Evolutionary conservation across 2,797 vertebrate species (phyloP).

Genomic region (Schizothorax lantsangensis): DNA sequence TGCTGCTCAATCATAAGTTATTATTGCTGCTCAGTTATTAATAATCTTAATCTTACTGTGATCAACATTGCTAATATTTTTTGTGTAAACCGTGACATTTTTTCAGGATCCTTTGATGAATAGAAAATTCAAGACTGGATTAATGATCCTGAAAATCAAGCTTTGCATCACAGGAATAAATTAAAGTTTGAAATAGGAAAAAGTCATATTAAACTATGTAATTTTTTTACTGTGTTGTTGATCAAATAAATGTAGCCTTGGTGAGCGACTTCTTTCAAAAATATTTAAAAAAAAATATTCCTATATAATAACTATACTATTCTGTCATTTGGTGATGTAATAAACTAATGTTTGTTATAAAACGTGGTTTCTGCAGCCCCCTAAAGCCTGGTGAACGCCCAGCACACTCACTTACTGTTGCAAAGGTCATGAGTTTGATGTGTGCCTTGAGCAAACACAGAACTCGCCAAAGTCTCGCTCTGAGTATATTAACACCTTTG

Average conservation of each 20-base stretch:
- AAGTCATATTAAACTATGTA: too few species aligned
- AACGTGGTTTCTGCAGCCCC: background rate
- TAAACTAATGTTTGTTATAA: too few species aligned
- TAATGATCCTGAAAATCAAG: background rate
- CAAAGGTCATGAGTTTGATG: background rate
- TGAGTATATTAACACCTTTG: background rate
- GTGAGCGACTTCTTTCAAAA: background rate
- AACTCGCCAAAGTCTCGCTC: background rate
- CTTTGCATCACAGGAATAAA: background rate
- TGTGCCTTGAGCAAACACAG: background rate
- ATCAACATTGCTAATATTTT: too few species aligned
- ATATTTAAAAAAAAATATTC: background rate
- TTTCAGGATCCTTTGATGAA: background rate
- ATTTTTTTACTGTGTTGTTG: background rate
- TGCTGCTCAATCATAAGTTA: background rate
- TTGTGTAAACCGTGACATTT: background rate
- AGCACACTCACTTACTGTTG: constrained; percentile 12
- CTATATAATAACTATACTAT: too few species aligned
- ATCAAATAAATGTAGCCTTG: background rate
- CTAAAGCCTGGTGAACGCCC: background rate
- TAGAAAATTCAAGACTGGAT: background rate
- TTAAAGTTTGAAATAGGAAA: background rate
- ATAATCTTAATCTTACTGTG: background rate
- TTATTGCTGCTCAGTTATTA: background rate
- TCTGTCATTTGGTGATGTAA: too few species aligned